Percentiles rank a stretch among this genome's conserved stretches.
Conservation (phyloP, 2,888 invertebrate genomes). For the Chelonus formosanus region DNA sequence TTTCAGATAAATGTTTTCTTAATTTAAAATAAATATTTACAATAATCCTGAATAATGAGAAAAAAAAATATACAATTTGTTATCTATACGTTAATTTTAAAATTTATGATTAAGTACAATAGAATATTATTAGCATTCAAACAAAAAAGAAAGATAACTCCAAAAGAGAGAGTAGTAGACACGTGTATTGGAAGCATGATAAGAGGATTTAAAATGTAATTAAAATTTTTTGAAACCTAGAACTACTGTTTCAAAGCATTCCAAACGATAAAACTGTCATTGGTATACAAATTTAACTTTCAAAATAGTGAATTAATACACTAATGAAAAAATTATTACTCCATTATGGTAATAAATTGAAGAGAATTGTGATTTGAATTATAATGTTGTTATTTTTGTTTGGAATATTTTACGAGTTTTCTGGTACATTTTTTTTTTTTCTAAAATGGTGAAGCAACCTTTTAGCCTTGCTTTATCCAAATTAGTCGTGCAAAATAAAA, state of each 20-base stretch:
- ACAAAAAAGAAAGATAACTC: background rate
- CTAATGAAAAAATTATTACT: no score
- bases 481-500: constrained; percentile 15
- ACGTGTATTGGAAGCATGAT: constrained; percentile 10
- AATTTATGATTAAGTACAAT: no score
- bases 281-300: no score
- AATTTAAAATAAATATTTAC: no score
- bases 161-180: background rate
- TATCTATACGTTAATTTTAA: no score
- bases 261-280: no score
- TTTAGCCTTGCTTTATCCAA: constrained; percentile 3
- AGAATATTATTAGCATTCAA: background rate
- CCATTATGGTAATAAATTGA: no score
- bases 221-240: background rate
- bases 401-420: background rate
- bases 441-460: constrained; percentile 4
- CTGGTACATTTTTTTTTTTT: background rate
- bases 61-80: no score
- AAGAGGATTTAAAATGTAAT: background rate
- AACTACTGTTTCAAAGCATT: background rate
- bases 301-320: no score
- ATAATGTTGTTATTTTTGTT: background rate
- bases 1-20: no score
- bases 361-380: no score
- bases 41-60: no score